These are phyloP conservation scores for Xenops minutus DNA, from an alignment of 2,797 vertebrate species.

Conservation along the genomic window DNA sequence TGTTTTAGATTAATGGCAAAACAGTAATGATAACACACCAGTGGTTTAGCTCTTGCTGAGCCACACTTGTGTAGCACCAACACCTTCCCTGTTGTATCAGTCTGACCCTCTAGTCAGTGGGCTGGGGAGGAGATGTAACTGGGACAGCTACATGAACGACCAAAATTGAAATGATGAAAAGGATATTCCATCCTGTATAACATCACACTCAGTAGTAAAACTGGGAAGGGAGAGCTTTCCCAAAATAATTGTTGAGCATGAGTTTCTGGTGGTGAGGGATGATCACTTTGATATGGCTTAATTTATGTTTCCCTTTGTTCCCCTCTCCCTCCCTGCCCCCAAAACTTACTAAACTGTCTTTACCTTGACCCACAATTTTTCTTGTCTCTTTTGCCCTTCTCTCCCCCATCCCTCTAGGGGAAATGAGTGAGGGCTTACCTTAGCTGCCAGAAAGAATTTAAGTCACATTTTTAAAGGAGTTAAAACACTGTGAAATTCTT, in stretches of 20 bases:
- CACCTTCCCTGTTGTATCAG: neutral
- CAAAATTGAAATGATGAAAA: neutral
- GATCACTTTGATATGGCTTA: neutral
- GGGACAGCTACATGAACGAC: neutral
- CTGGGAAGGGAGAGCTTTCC: neutral
- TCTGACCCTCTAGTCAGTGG: too few relatives aligned
- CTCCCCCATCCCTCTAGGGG: neutral
- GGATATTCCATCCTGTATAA: neutral
- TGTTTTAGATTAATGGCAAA: neutral
- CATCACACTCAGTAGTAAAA: neutral
- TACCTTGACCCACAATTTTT: neutral
- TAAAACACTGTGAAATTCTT: neutral
- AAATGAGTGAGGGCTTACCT: neutral
- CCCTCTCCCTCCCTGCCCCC: neutral
- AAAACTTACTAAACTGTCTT: neutral
- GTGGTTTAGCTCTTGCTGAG: neutral
- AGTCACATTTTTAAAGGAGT: neutral
- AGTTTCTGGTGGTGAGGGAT: neutral
- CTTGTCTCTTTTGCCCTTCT: neutral
- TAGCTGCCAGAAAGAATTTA: neutral
- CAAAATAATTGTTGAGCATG: neutral
- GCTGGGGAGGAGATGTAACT: neutral
- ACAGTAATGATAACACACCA: neutral
- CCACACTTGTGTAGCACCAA: neutral
- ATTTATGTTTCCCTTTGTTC: neutral